phyloP scores from a whole-genome alignment of 2,113 vertebrate species.

The Pogonocichla stellata region DNA sequence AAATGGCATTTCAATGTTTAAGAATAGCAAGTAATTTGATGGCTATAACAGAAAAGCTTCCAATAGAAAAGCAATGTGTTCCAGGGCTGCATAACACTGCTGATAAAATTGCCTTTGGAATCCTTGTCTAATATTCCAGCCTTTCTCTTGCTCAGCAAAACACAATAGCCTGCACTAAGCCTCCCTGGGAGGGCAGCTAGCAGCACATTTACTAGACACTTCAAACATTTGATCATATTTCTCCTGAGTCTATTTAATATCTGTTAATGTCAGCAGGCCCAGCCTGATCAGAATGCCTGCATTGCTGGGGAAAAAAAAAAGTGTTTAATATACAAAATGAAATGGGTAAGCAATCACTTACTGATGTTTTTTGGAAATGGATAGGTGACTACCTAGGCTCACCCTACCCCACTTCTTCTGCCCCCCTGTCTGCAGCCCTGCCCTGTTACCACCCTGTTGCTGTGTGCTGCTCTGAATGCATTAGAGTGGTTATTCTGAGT shows the following conservation, averaged over 20 bases:
- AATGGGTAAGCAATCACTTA: constrained; percentile 45
- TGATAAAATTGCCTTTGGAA: constrained; percentile 65
- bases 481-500: constrained; percentile 64
- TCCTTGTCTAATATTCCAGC: constrained; percentile 61
- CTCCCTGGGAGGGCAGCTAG: constrained; percentile 56
- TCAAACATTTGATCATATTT: constrained; percentile 70
- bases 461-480: constrained; percentile 20
- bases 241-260: constrained; percentile 67
- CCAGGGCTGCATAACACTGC: constrained; percentile 28
- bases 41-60: constrained; percentile 47
- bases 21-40: constrained; percentile 61
- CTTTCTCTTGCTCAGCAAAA: constrained; percentile 62
- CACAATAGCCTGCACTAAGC: constrained; percentile 58
- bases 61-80: constrained; percentile 48
- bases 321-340: constrained; percentile 49
- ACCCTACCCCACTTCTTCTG: neutral
- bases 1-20: constrained; percentile 60
- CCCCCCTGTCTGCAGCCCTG: neutral
- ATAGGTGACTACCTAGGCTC: neutral
- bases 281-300: constrained; percentile 42
- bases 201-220: constrained; percentile 65
- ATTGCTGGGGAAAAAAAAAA: constrained; percentile 42
- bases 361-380: constrained; percentile 50
- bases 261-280: constrained; percentile 62
- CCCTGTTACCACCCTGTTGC: constrained; percentile 18